Conservation (phyloP, 2,888 invertebrate genomes). For the Limnephilus rhombicus region DNA sequence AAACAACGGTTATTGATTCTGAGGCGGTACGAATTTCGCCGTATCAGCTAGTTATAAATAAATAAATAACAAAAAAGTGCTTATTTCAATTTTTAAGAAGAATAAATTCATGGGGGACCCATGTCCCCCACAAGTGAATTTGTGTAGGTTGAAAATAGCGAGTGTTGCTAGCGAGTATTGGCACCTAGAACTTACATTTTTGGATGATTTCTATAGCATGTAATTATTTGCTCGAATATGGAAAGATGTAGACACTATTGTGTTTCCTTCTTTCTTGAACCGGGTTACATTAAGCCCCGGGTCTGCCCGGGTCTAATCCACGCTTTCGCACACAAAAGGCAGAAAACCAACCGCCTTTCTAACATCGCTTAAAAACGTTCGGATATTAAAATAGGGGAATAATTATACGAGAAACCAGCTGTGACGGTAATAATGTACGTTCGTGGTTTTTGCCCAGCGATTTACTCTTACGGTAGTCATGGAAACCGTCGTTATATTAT, state of each 20-base stretch:
- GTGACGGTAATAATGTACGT: slow-evolving; percentile 33
- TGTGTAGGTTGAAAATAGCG: too few relatives aligned
- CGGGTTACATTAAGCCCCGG: neutral
- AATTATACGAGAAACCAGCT: slow-evolving; percentile 37
- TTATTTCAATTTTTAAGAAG: too few relatives aligned
- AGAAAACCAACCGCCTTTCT: neutral
- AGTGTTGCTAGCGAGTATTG: too few relatives aligned
- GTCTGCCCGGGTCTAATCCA: neutral
- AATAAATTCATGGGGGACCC: too few relatives aligned
- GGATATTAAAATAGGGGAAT: slow-evolving; percentile 18
- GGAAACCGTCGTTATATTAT: neutral
- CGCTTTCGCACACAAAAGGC: neutral
- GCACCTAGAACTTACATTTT: neutral
- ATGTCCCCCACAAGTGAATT: too few relatives aligned
- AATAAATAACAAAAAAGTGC: too few relatives aligned
- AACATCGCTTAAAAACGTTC: neutral
- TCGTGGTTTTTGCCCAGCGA: slow-evolving; percentile 11
- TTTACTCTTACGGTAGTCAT: neutral
- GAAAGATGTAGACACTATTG: neutral
- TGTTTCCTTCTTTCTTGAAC: neutral
- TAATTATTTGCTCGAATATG: neutral
- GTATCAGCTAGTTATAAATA: too few relatives aligned
- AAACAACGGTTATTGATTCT: too few relatives aligned
- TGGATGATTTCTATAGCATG: neutral
- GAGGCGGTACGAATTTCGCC: too few relatives aligned